A percentile compares a stretch with the other conserved stretches of the same genome.
Conservation (phyloP, 2,888 invertebrate genomes). For the Platycnemis pennipes region DNA sequence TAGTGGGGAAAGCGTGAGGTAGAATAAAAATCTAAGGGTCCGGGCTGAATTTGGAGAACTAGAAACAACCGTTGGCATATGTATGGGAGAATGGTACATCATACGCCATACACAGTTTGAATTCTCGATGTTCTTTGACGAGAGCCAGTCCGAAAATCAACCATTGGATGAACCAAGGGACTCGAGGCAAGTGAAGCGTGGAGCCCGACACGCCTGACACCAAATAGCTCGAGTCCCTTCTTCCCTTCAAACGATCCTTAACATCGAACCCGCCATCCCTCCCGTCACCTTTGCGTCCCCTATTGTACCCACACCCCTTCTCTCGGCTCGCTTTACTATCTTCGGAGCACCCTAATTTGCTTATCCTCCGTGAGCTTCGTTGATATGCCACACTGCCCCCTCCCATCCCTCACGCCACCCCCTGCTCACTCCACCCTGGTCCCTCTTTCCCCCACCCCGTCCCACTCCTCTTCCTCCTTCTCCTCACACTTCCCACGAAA, state of each 20-base stretch:
- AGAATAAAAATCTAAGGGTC: too few relatives aligned
- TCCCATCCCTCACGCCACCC: too few relatives aligned
- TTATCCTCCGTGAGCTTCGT: not conserved
- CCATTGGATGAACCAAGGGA: slow-evolving; percentile 19
- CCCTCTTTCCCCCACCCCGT: not conserved
- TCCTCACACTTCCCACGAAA: not conserved
- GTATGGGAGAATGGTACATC: too few relatives aligned
- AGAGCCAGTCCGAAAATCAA: slow-evolving; percentile 22
- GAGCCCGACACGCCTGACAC: not conserved
- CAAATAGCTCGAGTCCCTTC: too few relatives aligned
- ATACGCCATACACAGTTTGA: too few relatives aligned
- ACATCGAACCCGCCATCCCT: too few relatives aligned
- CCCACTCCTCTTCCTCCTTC: not conserved
- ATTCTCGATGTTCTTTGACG: too few relatives aligned
- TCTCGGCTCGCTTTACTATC: not conserved
- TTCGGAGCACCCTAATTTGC: not conserved
- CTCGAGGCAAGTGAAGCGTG: not conserved
- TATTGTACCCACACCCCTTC: not conserved
- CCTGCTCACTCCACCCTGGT: not conserved
- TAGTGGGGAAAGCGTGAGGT: too few relatives aligned
- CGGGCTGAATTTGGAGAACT: too few relatives aligned
- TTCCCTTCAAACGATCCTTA: too few relatives aligned
- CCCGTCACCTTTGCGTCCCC: too few relatives aligned
- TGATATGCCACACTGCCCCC: not conserved
- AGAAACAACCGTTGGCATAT: too few relatives aligned